A percentile compares a stretch with the other conserved stretches of the same genome.
These are phyloP conservation scores for Scaeva pyrastri DNA, from an alignment of 2,888 invertebrate species.

Conservation along the genomic window DNA sequence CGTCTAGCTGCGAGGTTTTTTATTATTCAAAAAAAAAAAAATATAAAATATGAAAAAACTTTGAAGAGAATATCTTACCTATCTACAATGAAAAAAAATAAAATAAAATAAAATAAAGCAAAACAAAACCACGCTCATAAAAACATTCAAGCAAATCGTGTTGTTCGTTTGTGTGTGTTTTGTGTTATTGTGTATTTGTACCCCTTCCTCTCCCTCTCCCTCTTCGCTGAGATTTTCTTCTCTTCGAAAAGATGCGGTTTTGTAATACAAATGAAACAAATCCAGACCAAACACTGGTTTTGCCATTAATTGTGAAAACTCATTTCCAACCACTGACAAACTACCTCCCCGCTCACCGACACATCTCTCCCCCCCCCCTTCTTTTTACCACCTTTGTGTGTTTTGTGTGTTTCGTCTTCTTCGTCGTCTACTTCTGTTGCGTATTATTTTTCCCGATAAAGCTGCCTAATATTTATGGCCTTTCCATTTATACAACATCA, in stretches of 20 bases:
- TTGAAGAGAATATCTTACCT: slow-evolving; percentile 7
- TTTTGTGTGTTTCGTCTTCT: neutral
- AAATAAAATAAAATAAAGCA: slow-evolving; percentile 1
- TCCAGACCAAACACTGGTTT: slow-evolving; percentile 38
- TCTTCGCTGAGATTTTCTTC: slow-evolving; percentile 28
- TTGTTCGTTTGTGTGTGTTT: slow-evolving; percentile 2
- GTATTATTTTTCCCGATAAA: slow-evolving; percentile 33
- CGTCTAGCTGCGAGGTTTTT: slow-evolving; percentile 48
- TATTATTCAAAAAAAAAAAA: slow-evolving; percentile 24
- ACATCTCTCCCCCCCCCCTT: neutral
- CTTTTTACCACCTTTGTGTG: neutral
- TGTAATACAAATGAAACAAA: slow-evolving; percentile 42
- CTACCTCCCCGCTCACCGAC: too few relatives aligned
- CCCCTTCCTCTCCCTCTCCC: too few relatives aligned
- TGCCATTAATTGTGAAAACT: slow-evolving; percentile 33
- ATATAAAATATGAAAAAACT: slow-evolving; percentile 13
- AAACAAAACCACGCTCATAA: slow-evolving; percentile 48
- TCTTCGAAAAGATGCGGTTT: slow-evolving; percentile 13
- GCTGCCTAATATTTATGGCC: slow-evolving; percentile 44
- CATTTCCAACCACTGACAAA: neutral
- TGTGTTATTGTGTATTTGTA: neutral
- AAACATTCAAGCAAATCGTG: slow-evolving; percentile 47
- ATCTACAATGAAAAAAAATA: slow-evolving; percentile 10
- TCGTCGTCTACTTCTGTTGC: neutral
- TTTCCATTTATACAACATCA: slow-evolving; percentile 12